Conservation (phyloP, 2,888 invertebrate genomes). For the Callinectes sapidus region DNA sequence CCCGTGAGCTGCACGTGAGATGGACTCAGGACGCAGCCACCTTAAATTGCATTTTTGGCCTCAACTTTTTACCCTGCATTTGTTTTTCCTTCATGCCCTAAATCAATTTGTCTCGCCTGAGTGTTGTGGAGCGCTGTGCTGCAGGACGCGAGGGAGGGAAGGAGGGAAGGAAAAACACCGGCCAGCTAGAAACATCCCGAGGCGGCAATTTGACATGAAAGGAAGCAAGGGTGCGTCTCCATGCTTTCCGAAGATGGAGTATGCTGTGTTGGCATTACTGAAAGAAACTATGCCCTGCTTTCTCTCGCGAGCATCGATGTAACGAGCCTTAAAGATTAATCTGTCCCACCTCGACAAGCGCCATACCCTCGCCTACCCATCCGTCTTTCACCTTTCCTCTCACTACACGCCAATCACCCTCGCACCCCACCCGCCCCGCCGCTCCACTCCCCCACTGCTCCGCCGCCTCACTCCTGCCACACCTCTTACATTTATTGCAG, state of each 20-base stretch:
- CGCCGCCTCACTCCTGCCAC: not conserved
- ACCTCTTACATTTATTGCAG: not conserved
- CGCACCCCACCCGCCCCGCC: not conserved
- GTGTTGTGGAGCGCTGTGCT: constrained; percentile 14
- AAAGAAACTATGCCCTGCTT: not conserved
- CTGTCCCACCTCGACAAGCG: not conserved
- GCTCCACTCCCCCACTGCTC: not conserved
- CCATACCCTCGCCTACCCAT: not conserved
- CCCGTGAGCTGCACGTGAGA: not conserved
- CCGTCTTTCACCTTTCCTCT: not conserved
- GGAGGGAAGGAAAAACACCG: not conserved
- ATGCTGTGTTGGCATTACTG: not conserved
- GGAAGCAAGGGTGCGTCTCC: not conserved
- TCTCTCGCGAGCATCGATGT: not conserved
- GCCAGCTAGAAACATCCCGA: not conserved
- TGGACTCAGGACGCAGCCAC: not conserved
- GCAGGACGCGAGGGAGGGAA: not conserved
- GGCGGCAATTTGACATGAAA: constrained; percentile 2
- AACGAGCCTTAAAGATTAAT: constrained; percentile 1
- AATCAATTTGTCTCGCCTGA: constrained; percentile 20
- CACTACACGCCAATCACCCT: not conserved
- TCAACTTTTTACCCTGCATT: not conserved
- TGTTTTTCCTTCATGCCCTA: constrained; percentile 28
- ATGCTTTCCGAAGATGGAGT: not conserved
- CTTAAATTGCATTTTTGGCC: constrained; percentile 15